phyloP scores from a whole-genome alignment of 1,140 invertebrate genomes.

The Cephus cinctus region DNA sequence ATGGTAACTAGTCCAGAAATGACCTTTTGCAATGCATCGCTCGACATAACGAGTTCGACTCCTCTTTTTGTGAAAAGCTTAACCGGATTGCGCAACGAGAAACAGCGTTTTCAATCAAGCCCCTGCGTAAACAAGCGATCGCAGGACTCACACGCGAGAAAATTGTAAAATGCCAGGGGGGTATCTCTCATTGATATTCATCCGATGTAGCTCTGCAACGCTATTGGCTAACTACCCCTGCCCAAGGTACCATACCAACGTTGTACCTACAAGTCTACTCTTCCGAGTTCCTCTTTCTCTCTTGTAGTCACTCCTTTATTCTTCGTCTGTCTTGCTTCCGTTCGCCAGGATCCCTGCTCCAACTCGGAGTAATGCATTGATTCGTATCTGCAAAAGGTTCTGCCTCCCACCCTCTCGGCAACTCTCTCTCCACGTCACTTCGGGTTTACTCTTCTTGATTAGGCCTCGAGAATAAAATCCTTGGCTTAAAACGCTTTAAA shows the following conservation, averaged over 20 bases:
- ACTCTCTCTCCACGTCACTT: slow-evolving; percentile 37
- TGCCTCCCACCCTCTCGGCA: slow-evolving; percentile 18
- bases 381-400: slow-evolving; percentile 37
- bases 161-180: slow-evolving; percentile 45
- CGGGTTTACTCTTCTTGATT: slow-evolving; percentile 56
- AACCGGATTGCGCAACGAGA: slow-evolving; percentile 23
- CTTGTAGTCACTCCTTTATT: slow-evolving; percentile 21
- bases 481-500: slow-evolving; percentile 20
- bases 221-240: slow-evolving; percentile 54
- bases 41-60: too few species aligned
- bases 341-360: too few species aligned
- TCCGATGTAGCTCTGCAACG: slow-evolving; percentile 39
- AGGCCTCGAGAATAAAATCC: slow-evolving; percentile 42
- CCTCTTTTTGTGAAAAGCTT: too few species aligned
- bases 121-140: slow-evolving; percentile 40
- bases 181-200: slow-evolving; percentile 53
- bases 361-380: slow-evolving; percentile 45
- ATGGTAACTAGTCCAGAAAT: too few species aligned
- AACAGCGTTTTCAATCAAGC: slow-evolving; percentile 32
- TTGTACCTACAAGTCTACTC: slow-evolving; percentile 17
- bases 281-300: slow-evolving; percentile 22
- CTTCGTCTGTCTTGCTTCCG: not conserved
- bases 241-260: slow-evolving; percentile 30
- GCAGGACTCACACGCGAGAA: slow-evolving; percentile 18
- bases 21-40: too few species aligned